Percentiles rank a stretch among this genome's conserved stretches.
These are phyloP conservation scores for Colius striatus DNA, from an alignment of 2,113 vertebrate genomes.

Conservation along the genomic window DNA sequence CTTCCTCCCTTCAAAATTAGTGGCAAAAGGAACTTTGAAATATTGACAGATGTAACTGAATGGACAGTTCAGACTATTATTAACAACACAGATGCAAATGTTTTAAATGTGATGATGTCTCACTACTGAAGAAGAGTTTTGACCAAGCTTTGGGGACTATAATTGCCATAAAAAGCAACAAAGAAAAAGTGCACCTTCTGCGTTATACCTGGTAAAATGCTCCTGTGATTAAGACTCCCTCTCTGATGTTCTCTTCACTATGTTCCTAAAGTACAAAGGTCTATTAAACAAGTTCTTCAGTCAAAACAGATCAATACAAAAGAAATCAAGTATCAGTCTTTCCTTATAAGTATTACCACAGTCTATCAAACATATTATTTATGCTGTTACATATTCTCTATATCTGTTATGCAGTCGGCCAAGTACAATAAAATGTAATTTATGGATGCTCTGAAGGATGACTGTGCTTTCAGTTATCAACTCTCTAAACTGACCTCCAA, in stretches of 20 bases:
- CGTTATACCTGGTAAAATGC: not conserved
- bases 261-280: not conserved
- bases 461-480: not conserved
- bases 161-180: not conserved
- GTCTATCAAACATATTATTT: not conserved
- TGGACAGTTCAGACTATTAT: not conserved
- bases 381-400: not conserved
- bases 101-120: not conserved
- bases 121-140: not conserved
- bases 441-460: not conserved
- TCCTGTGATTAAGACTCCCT: not conserved
- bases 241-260: not conserved
- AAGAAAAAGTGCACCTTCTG: not conserved
- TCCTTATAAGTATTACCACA: not conserved
- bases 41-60: slow-evolving; percentile 3
- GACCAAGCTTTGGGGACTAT: not conserved
- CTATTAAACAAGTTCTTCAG: slow-evolving; percentile 6
- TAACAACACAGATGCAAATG: not conserved
- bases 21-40: slow-evolving; percentile 22
- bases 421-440: not conserved
- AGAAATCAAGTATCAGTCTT: not conserved
- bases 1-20: not conserved
- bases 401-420: not conserved
- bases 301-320: slow-evolving; percentile 30
- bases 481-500: not conserved